These are phyloP conservation scores for Centropristis striata DNA, from an alignment of 2,113 vertebrate genomes.

Conservation along the genomic window DNA sequence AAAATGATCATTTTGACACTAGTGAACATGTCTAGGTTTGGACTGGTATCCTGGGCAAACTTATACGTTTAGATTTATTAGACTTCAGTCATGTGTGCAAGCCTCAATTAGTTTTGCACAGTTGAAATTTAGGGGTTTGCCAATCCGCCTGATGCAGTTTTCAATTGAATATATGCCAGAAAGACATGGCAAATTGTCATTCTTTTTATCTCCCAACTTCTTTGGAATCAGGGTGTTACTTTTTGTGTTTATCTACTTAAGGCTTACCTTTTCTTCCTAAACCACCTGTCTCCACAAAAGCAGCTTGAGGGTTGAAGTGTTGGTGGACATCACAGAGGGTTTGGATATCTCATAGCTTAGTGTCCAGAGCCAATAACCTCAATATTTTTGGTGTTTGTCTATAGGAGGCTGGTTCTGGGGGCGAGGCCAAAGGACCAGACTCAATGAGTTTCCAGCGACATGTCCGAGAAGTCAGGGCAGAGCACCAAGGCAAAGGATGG, in stretches of 20 bases:
- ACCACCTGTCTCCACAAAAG: too few species aligned
- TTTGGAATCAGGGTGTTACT: too few species aligned
- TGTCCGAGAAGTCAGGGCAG: constrained; percentile 99
- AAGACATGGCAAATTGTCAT: too few species aligned
- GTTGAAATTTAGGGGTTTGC: not conserved
- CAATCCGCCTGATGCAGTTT: too few species aligned
- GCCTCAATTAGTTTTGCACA: not conserved
- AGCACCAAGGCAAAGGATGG: constrained; percentile 99
- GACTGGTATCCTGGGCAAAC: not conserved
- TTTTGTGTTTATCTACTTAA: too few species aligned
- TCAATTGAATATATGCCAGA: too few species aligned
- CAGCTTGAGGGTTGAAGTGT: not conserved
- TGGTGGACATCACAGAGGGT: not conserved
- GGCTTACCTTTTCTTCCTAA: too few species aligned
- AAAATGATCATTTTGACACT: not conserved
- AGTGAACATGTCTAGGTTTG: not conserved
- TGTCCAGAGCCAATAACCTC: not conserved
- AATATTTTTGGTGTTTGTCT: not conserved
- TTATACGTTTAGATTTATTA: not conserved
- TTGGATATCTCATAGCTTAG: not conserved
- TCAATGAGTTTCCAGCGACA: constrained; percentile 99
- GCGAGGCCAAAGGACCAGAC: constrained; percentile 93
- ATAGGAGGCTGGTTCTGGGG: constrained; percentile 90
- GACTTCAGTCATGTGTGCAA: not conserved
- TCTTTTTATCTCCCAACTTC: too few species aligned